These are phyloP conservation scores for Osmerus mordax DNA, from an alignment of 2,113 vertebrate genomes.

Conservation along the genomic window DNA sequence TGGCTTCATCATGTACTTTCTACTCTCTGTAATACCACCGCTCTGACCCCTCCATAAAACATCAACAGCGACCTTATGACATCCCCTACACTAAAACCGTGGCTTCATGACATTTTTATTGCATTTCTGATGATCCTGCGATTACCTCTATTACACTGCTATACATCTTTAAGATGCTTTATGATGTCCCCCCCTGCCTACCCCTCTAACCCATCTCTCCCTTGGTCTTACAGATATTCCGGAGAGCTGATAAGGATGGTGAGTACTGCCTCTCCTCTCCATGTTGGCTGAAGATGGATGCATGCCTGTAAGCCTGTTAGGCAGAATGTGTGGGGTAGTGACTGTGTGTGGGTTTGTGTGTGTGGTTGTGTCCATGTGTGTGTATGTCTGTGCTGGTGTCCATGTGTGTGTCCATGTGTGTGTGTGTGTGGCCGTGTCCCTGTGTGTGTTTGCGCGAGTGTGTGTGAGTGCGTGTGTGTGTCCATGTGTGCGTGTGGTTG, in stretches of 20 bases:
- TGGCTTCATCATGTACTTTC: too few species aligned
- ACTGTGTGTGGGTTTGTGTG: too few species aligned
- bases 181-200: too few species aligned
- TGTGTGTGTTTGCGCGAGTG: slow-evolving; percentile 29
- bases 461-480: slow-evolving; percentile 18
- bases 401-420: slow-evolving; percentile 25
- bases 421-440: slow-evolving; percentile 26
- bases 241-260: slow-evolving; percentile 78
- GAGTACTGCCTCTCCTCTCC: slow-evolving; percentile 41
- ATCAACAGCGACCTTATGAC: too few species aligned
- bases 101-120: too few species aligned
- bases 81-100: too few species aligned
- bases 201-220: neutral
- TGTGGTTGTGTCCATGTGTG: slow-evolving; percentile 43
- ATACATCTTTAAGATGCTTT: too few species aligned
- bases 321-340: too few species aligned
- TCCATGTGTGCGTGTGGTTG: slow-evolving; percentile 4
- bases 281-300: slow-evolving; percentile 3
- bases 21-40: too few species aligned
- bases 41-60: too few species aligned
- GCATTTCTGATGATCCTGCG: too few species aligned
- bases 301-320: neutral
- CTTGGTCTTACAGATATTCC: slow-evolving; percentile 70
- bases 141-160: too few species aligned
- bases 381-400: slow-evolving; percentile 24